These are phyloP conservation scores for Spea bombifrons DNA, from an alignment of 2,113 vertebrate genomes.

Conservation along the genomic window DNA sequence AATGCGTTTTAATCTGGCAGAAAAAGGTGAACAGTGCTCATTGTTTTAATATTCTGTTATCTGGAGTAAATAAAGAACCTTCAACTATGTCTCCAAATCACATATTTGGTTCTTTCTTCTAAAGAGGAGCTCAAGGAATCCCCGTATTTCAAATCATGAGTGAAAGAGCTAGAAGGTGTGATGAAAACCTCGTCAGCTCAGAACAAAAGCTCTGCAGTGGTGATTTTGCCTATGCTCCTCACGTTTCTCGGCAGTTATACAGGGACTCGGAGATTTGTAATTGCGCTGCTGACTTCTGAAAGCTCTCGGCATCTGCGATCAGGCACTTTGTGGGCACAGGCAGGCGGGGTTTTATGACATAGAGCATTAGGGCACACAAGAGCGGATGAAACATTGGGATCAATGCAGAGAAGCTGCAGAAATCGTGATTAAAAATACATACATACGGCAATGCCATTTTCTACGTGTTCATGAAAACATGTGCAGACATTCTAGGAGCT, in stretches of 20 bases:
- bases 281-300: constrained; percentile 41
- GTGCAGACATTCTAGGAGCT: constrained; percentile 15
- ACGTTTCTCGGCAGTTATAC: constrained; percentile 45
- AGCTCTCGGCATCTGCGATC: constrained; percentile 43
- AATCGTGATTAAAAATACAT: constrained; percentile 43
- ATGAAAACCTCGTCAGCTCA: constrained; percentile 16
- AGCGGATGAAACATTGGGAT: constrained; percentile 28
- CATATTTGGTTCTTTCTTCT: background rate
- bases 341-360: constrained; percentile 41
- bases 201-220: constrained; percentile 25
- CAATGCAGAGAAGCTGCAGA: constrained; percentile 41
- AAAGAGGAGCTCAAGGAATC: constrained; percentile 21
- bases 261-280: constrained; percentile 48
- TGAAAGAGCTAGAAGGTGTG: constrained; percentile 21
- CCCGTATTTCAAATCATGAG: constrained; percentile 27
- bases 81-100: constrained; percentile 8
- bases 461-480: constrained; percentile 24
- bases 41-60: background rate
- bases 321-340: constrained; percentile 37
- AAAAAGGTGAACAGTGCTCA: too few species aligned
- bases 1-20: too few species aligned
- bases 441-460: constrained; percentile 38
- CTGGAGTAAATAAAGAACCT: constrained; percentile 1
- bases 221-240: constrained; percentile 43
- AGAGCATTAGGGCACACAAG: constrained; percentile 25